Evolutionary conservation across 1,140 invertebrate species (phyloP).

Genomic region (Diorhabda sublineata): DNA sequence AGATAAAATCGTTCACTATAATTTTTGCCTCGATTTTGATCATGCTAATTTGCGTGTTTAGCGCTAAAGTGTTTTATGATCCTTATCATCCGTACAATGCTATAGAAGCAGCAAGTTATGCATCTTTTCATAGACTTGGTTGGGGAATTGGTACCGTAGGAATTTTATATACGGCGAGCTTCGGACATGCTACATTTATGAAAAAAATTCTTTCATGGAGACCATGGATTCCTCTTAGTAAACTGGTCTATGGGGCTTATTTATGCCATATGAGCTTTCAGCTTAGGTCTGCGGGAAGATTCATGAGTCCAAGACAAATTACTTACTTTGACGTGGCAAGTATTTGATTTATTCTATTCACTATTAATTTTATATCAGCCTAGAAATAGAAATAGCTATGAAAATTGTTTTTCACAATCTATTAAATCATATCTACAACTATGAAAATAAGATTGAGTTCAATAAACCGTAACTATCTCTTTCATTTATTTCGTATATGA

Average conservation of each 20-base stretch:
- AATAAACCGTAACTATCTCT: too few species aligned
- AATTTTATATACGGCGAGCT: slow-evolving; percentile 49
- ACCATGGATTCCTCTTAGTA: slow-evolving; percentile 63
- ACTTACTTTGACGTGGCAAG: slow-evolving; percentile 43
- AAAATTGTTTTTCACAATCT: too few species aligned
- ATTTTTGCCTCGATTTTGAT: slow-evolving; percentile 39
- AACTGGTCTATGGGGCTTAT: slow-evolving; percentile 69
- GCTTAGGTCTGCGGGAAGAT: slow-evolving; percentile 47
- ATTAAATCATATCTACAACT: too few species aligned
- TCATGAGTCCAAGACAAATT: slow-evolving; percentile 48
- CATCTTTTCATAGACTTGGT: slow-evolving; percentile 53
- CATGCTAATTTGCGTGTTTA: slow-evolving; percentile 45
- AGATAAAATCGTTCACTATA: slow-evolving; percentile 40
- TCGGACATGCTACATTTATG: slow-evolving; percentile 39
- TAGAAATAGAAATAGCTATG: too few species aligned
- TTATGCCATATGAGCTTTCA: slow-evolving; percentile 55
- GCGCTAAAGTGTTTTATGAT: slow-evolving; percentile 46
- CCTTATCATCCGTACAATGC: slow-evolving; percentile 48
- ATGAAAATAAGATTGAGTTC: too few species aligned
- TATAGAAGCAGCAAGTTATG: slow-evolving; percentile 54
- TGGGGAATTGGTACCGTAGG: slow-evolving; percentile 54
- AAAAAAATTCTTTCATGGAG: slow-evolving; percentile 52
- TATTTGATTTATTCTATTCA: neutral
- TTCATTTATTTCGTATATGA: too few species aligned
- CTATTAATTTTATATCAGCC: too few species aligned